Evolutionary conservation across 2,888 invertebrate species (phyloP).

Genomic region (Listrodromus nycthemerus): DNA sequence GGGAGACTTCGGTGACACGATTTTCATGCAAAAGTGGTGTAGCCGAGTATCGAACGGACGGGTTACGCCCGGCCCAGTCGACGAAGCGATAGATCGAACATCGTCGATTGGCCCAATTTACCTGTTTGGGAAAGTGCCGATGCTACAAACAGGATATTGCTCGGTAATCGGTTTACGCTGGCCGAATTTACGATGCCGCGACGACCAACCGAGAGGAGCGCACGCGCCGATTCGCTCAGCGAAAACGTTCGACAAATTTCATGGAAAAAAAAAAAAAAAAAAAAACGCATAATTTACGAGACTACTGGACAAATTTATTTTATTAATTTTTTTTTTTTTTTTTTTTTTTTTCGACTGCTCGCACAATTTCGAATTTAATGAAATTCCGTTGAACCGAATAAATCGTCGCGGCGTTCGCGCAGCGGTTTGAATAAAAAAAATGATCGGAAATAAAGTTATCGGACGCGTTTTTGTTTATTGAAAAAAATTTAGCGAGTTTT

Average conservation of each 20-base stretch:
- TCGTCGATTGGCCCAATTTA: conserved; percentile 71
- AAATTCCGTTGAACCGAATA: background rate
- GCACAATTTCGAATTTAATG: too few relatives aligned
- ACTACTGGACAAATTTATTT: too few relatives aligned
- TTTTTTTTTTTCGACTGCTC: too few relatives aligned
- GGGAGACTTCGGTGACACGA: conserved; percentile 48
- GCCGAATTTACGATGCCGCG: conserved; percentile 52
- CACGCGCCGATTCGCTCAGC: background rate
- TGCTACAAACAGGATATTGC: conserved; percentile 66
- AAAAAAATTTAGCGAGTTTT: background rate
- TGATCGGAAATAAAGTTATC: too few relatives aligned
- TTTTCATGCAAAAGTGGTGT: conserved; percentile 51
- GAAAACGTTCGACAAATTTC: background rate
- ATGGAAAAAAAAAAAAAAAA: too few relatives aligned
- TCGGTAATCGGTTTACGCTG: conserved; percentile 66
- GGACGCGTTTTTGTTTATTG: background rate
- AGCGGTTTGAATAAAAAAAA: too few relatives aligned
- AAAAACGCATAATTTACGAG: too few relatives aligned
- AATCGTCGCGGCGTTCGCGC: background rate
- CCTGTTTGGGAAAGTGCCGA: conserved; percentile 58
- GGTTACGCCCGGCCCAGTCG: conserved; percentile 55
- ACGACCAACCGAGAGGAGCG: conserved; percentile 20
- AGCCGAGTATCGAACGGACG: conserved; percentile 63
- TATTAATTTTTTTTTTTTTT: too few relatives aligned
- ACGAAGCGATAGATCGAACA: conserved; percentile 44